These are phyloP conservation scores for Zoanthus sociatus DNA, from an alignment of 92 coral and sea anemone genomes.

Conservation along the genomic window DNA sequence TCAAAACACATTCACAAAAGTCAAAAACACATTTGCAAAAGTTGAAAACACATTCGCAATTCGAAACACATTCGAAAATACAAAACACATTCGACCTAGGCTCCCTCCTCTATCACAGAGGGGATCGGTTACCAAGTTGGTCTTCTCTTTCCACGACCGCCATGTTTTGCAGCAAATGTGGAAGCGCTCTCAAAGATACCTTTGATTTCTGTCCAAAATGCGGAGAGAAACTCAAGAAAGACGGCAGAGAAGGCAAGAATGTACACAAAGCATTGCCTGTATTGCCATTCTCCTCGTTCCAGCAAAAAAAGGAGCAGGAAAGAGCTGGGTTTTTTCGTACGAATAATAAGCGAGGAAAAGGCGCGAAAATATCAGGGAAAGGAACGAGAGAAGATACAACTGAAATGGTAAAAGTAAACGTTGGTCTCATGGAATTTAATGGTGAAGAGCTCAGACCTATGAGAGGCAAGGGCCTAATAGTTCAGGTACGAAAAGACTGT, in stretches of 20 bases:
- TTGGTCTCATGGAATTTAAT: slow-evolving; percentile 6
- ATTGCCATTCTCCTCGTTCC: neutral
- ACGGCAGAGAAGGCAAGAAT: neutral
- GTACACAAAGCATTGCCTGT: slow-evolving; percentile 2
- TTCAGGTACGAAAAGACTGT: slow-evolving; percentile 28
- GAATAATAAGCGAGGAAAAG: neutral
- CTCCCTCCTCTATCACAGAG: no score
- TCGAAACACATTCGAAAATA: no score
- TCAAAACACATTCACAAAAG: no score
- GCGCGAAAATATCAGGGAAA: slow-evolving; percentile 7
- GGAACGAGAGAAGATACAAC: neutral
- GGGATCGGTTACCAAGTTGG: neutral
- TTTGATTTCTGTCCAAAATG: neutral
- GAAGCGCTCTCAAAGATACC: neutral
- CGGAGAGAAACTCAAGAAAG: neutral
- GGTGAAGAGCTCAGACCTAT: neutral
- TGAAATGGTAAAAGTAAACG: neutral
- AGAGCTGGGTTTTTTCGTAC: neutral
- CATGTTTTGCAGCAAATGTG: neutral
- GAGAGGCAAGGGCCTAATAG: slow-evolving; percentile 35
- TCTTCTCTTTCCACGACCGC: neutral
- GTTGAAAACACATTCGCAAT: no score
- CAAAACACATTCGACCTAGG: no score
- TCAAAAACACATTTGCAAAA: no score
- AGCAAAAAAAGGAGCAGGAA: neutral